phyloP scores from a whole-genome alignment of 92 coral and sea anemone species.

The Porites rus region DNA sequence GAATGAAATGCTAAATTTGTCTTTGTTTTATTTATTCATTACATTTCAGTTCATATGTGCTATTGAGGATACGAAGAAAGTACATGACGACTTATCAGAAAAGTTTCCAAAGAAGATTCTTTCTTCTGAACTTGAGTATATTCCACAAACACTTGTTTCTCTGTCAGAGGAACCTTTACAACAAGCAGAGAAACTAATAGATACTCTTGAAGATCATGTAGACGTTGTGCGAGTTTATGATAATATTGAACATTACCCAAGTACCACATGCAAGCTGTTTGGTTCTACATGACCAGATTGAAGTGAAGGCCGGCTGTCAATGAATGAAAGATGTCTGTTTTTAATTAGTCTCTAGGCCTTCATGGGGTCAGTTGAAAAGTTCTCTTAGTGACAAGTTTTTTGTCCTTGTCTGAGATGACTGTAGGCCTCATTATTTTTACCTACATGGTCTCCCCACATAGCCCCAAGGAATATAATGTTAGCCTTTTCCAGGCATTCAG shows the following conservation, averaged over 20 bases:
- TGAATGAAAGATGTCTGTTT: too few relatives aligned
- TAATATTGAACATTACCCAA: constrained; percentile 85
- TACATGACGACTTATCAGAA: constrained; percentile 75
- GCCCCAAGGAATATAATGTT: too few relatives aligned
- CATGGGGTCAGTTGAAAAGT: too few relatives aligned
- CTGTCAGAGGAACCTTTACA: constrained; percentile 74
- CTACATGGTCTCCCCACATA: too few relatives aligned
- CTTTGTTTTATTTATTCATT: background rate
- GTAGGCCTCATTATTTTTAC: too few relatives aligned
- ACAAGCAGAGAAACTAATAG: constrained; percentile 89
- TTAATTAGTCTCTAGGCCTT: too few relatives aligned
- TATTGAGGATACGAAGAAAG: constrained; percentile 76
- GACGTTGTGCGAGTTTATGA: constrained; percentile 94
- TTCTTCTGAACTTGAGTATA: constrained; percentile 85
- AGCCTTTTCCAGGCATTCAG: too few relatives aligned
- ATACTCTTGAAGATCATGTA: constrained; percentile 73
- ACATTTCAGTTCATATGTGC: constrained; percentile 88
- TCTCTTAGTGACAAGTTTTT: too few relatives aligned
- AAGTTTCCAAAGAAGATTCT: constrained; percentile 60
- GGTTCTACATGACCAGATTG: constrained; percentile 10
- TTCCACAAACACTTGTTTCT: constrained; percentile 79
- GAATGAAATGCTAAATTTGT: too few relatives aligned
- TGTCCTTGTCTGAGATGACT: too few relatives aligned
- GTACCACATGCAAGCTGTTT: constrained; percentile 87
- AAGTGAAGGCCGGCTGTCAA: too few relatives aligned